These are phyloP conservation scores for Epinephelus cyanopodus DNA, from an alignment of 2,113 vertebrate genomes.

Conservation along the genomic window DNA sequence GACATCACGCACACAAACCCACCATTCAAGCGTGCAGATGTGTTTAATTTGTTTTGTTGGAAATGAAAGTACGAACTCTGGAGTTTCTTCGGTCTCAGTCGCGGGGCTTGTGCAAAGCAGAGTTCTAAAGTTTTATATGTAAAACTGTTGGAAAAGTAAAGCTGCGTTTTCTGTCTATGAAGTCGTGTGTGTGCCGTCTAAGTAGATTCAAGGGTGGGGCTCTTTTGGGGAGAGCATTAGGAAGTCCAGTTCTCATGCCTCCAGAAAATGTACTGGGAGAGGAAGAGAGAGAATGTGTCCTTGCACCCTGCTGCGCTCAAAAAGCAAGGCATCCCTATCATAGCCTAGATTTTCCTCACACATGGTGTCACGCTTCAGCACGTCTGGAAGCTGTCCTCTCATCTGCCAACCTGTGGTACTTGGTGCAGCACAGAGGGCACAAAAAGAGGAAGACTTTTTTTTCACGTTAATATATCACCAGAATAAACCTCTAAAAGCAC, in stretches of 20 bases:
- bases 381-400: conserved; percentile 20
- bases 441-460: not conserved
- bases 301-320: conserved; percentile 24
- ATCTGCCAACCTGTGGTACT: conserved; percentile 9
- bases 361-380: conserved; percentile 27
- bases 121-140: not conserved
- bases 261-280: conserved; percentile 35
- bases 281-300: conserved; percentile 40
- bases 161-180: not conserved
- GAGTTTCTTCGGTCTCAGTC: not conserved
- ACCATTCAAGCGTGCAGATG: not conserved
- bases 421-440: not conserved
- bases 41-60: not conserved
- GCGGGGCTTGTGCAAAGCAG: not conserved
- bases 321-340: conserved; percentile 32
- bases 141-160: not conserved
- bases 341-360: conserved; percentile 23
- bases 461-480: not conserved
- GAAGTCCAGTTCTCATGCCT: conserved; percentile 43
- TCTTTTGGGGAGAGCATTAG: conserved; percentile 17
- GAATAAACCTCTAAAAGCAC: conserved; percentile 7
- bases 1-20: conserved; percentile 2
- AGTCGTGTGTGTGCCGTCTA: not conserved
- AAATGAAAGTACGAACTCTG: not conserved
- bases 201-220: conserved; percentile 10